A percentile compares a stretch with the other conserved stretches of the same genome.
Conservation (phyloP, 1,140 invertebrate genomes). For the Thaumetopoea pityocampa region DNA sequence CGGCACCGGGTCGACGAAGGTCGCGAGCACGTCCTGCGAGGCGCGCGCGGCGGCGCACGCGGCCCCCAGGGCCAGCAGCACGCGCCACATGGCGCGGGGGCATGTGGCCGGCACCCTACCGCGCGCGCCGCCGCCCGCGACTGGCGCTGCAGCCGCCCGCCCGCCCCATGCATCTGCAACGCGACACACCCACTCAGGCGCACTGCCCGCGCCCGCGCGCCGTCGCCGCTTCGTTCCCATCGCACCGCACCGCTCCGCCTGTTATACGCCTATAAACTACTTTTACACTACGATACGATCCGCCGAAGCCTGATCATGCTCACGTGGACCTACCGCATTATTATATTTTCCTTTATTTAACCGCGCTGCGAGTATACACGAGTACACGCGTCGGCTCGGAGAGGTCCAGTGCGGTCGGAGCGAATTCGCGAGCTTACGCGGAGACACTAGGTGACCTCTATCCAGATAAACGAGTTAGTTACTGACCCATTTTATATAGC, state of each 20-base stretch:
- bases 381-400: constrained; percentile 44
- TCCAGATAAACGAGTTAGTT: constrained; percentile 44
- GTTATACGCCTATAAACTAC: constrained; percentile 28
- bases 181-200: constrained; percentile 64
- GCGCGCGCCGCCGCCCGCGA: constrained; percentile 50
- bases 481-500: constrained; percentile 57
- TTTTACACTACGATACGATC: constrained; percentile 19
- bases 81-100: constrained; percentile 67
- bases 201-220: constrained; percentile 39
- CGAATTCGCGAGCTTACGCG: constrained; percentile 49
- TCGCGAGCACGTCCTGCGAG: constrained; percentile 79
- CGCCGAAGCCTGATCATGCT: constrained; percentile 25
- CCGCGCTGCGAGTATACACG: constrained; percentile 32
- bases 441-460: constrained; percentile 51
- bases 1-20: constrained; percentile 79
- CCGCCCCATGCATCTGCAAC: constrained; percentile 61
- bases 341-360: constrained; percentile 17
- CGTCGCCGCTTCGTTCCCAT: constrained; percentile 55
- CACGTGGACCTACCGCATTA: constrained; percentile 25
- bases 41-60: constrained; percentile 64
- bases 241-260: constrained; percentile 58
- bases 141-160: constrained; percentile 37
- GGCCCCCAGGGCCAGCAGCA: constrained; percentile 70
- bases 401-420: constrained; percentile 67
- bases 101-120: constrained; percentile 62